Evolutionary conservation across 2,113 vertebrate genomes (phyloP).

Genomic region (Riparia riparia): DNA sequence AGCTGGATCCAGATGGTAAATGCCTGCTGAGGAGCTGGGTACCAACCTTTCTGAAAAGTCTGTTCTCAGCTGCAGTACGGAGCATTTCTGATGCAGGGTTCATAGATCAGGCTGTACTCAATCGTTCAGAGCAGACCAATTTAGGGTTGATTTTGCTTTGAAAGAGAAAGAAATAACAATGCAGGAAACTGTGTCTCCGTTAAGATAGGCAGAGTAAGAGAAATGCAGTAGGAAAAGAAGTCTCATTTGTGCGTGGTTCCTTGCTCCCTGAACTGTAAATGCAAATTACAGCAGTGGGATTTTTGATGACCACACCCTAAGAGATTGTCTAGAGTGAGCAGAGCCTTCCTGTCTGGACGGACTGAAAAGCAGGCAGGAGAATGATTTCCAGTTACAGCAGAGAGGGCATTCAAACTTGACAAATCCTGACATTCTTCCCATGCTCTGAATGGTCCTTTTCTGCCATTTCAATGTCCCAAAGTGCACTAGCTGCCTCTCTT

Average conservation of each 20-base stretch:
- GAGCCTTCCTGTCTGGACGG: neutral
- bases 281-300: neutral
- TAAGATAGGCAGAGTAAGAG: neutral
- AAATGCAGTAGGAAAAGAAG: neutral
- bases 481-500: neutral
- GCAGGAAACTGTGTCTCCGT: neutral
- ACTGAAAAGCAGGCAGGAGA: neutral
- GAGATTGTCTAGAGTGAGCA: neutral
- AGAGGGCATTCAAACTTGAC: neutral
- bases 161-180: neutral
- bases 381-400: neutral
- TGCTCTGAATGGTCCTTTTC: neutral
- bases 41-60: neutral
- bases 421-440: neutral
- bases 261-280: neutral
- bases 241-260: neutral
- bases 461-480: neutral
- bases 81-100: neutral
- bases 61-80: neutral
- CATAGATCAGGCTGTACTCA: neutral
- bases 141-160: neutral
- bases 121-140: neutral
- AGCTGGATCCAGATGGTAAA: neutral
- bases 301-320: neutral
- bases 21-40: neutral